Percentiles rank a stretch among this genome's conserved stretches.
phyloP scores from a whole-genome alignment of 1,140 invertebrate species.

The Drosophila aff. region DNA sequence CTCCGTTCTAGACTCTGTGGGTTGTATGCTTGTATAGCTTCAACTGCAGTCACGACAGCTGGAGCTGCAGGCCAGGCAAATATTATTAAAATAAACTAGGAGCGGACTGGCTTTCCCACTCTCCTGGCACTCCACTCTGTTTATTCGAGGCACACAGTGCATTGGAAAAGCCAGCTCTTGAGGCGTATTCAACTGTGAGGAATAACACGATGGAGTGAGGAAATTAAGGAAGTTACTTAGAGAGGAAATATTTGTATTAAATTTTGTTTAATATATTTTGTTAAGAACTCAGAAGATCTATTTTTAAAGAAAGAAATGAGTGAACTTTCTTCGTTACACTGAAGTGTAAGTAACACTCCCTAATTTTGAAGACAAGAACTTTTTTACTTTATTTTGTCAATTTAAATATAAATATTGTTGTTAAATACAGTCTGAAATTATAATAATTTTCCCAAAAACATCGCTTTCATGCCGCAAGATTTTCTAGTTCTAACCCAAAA shows the following conservation, averaged over 20 bases:
- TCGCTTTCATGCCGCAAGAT: no score
- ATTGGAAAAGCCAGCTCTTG: slow-evolving; percentile 22
- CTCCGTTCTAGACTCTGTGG: not conserved
- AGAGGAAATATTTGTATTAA: slow-evolving; percentile 1
- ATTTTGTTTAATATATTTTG: not conserved
- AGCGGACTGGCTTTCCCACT: slow-evolving; percentile 1
- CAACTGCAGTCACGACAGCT: slow-evolving; percentile 66
- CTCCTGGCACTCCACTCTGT: not conserved
- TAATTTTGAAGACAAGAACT: no score
- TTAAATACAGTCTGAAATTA: no score
- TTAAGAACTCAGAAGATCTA: no score
- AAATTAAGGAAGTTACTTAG: not conserved
- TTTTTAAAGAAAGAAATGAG: no score
- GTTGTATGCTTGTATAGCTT: slow-evolving; percentile 1
- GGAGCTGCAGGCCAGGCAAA: slow-evolving; percentile 51
- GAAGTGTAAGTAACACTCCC: no score
- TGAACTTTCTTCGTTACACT: no score
- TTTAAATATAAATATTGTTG: no score
- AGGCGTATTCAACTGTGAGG: slow-evolving; percentile 26
- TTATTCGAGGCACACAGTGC: slow-evolving; percentile 23
- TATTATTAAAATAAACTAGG: slow-evolving; percentile 66
- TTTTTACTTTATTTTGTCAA: no score
- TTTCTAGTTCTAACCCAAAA: no score
- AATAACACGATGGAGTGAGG: not conserved
- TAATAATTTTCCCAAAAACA: no score